A percentile compares a stretch with the other conserved stretches of the same genome.
These are phyloP conservation scores for Melitaea athalia DNA, from an alignment of 2,888 invertebrate genomes.

Conservation along the genomic window DNA sequence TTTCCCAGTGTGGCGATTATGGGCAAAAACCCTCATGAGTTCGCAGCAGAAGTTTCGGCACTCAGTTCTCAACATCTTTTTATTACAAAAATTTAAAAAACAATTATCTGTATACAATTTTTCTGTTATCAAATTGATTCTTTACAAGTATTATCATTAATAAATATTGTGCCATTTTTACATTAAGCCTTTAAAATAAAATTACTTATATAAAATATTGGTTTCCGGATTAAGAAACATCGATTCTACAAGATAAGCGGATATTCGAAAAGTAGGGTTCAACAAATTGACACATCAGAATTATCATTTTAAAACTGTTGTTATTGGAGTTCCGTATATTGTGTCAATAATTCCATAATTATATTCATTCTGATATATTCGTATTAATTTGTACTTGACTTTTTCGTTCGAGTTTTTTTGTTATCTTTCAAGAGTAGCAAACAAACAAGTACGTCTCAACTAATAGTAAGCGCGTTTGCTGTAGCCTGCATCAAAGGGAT, in stretches of 20 bases:
- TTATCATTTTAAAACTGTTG: slow-evolving; percentile 1
- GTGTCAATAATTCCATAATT: background rate
- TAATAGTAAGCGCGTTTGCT: too few relatives aligned
- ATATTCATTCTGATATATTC: background rate
- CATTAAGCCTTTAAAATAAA: background rate
- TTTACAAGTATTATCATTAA: background rate
- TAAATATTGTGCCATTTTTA: background rate
- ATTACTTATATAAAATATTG: background rate
- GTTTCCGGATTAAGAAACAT: slow-evolving; percentile 7
- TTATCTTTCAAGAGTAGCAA: too few relatives aligned
- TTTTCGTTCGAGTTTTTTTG: background rate
- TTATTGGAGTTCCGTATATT: background rate
- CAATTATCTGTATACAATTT: background rate
- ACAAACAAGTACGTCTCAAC: too few relatives aligned
- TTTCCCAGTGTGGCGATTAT: too few relatives aligned
- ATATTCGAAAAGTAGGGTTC: background rate
- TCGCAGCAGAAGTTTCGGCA: too few relatives aligned
- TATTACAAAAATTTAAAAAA: background rate
- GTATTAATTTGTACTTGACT: background rate
- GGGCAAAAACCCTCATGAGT: too few relatives aligned
- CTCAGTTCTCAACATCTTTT: too few relatives aligned
- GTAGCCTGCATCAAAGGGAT: too few relatives aligned
- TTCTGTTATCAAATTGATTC: background rate
- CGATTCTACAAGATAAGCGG: slow-evolving; percentile 4
- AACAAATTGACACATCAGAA: background rate